Conservation (phyloP, 2,888 invertebrate genomes). For the Furcula furcula region DNA sequence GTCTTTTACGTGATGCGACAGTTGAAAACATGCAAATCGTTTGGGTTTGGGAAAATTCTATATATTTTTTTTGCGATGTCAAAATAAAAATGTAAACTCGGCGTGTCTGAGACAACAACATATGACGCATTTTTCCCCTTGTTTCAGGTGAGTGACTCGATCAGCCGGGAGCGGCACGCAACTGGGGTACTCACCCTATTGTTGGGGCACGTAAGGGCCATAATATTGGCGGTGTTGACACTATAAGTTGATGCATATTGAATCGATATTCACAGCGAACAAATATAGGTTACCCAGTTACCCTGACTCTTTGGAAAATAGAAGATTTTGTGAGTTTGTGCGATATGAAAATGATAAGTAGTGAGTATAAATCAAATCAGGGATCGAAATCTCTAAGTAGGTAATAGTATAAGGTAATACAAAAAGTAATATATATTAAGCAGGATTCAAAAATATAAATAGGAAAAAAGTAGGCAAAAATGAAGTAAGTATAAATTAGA, state of each 20-base stretch:
- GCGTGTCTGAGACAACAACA: conserved; percentile 34
- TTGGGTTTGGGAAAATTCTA: conserved; percentile 20
- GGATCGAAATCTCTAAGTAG: too few relatives aligned
- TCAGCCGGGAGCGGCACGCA: conserved; percentile 36
- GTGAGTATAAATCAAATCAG: too few relatives aligned
- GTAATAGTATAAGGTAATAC: too few relatives aligned
- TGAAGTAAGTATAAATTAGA: too few relatives aligned
- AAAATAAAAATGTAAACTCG: conserved; percentile 39
- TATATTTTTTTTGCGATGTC: conserved; percentile 20
- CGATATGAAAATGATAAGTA: too few relatives aligned
- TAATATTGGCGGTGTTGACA: conserved; percentile 15
- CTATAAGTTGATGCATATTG: conserved; percentile 23
- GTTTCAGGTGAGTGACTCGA: conserved; percentile 65
- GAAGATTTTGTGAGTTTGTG: too few relatives aligned
- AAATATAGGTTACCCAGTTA: too few relatives aligned
- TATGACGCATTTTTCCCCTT: conserved; percentile 48
- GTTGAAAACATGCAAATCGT: conserved; percentile 19
- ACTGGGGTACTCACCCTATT: conserved; percentile 45
- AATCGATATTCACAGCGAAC: neutral
- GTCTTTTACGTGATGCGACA: conserved; percentile 27
- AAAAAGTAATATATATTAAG: too few relatives aligned
- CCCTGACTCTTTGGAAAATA: too few relatives aligned
- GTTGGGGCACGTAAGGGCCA: conserved; percentile 17
- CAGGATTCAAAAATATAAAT: too few relatives aligned
- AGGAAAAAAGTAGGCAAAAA: too few relatives aligned